These are phyloP conservation scores for Polia nebulosa DNA, from an alignment of 2,888 invertebrate species.

Conservation along the genomic window DNA sequence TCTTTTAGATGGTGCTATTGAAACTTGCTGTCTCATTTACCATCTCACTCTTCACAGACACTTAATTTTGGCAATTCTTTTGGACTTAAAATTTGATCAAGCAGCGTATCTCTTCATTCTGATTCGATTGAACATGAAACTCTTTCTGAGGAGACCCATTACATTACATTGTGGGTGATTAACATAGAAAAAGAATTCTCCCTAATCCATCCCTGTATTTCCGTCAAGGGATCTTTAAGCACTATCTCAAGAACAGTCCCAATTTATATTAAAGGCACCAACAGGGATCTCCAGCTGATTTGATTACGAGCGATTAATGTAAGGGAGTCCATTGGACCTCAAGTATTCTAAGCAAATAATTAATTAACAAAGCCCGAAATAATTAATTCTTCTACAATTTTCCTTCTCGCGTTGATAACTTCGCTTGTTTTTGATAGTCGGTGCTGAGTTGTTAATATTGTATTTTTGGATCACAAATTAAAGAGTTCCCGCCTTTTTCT, in stretches of 20 bases:
- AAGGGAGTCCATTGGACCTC: conserved; percentile 75
- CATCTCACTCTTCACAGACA: too few relatives aligned
- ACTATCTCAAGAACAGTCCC: conserved; percentile 72
- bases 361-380: conserved; percentile 77
- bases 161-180: too few relatives aligned
- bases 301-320: conserved; percentile 85
- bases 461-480: conserved; percentile 36
- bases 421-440: conserved; percentile 67
- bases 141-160: too few relatives aligned
- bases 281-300: conserved; percentile 78
- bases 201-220: conserved; percentile 32
- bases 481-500: conserved; percentile 4
- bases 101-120: too few relatives aligned
- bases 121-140: too few relatives aligned
- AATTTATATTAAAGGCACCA: conserved; percentile 77
- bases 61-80: too few relatives aligned
- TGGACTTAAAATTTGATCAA: too few relatives aligned
- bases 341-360: conserved; percentile 77
- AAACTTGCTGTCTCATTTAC: too few relatives aligned
- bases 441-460: conserved; percentile 60
- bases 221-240: conserved; percentile 57
- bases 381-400: conserved; percentile 82
- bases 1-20: too few relatives aligned
- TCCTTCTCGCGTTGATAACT: conserved; percentile 61
- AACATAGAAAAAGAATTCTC: not conserved